Conservation (phyloP, 1,140 invertebrate genomes). For the Ceratina calcarata region DNA sequence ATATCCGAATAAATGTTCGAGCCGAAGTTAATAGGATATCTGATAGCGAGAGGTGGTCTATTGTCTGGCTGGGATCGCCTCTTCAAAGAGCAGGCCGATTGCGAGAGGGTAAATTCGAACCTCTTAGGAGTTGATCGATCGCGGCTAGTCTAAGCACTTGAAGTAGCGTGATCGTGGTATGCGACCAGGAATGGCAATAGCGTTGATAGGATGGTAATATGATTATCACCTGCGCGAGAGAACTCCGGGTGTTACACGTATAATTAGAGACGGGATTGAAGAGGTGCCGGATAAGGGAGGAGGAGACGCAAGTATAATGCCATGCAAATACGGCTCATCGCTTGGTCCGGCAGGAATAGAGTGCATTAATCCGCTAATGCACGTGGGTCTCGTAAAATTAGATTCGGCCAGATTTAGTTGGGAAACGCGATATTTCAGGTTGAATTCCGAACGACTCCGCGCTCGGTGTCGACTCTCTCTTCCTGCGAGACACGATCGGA, state of each 20-base stretch:
- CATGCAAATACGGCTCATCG: slow-evolving; percentile 75
- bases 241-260: slow-evolving; percentile 69
- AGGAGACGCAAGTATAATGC: slow-evolving; percentile 71
- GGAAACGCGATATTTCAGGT: slow-evolving; percentile 72
- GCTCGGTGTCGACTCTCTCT: neutral
- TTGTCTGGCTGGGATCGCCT: slow-evolving; percentile 31
- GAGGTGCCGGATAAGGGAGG: slow-evolving; percentile 48
- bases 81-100: slow-evolving; percentile 36
- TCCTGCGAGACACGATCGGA: slow-evolving; percentile 29
- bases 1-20: neutral
- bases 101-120: slow-evolving; percentile 56
- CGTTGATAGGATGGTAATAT: slow-evolving; percentile 77
- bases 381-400: slow-evolving; percentile 75
- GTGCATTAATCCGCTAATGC: slow-evolving; percentile 77
- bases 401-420: slow-evolving; percentile 74
- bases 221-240: slow-evolving; percentile 74
- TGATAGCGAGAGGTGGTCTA: slow-evolving; percentile 39
- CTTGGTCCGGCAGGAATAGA: slow-evolving; percentile 72
- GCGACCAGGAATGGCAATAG: slow-evolving; percentile 74
- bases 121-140: slow-evolving; percentile 65
- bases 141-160: slow-evolving; percentile 70
- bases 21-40: slow-evolving; percentile 31
- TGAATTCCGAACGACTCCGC: slow-evolving; percentile 59
- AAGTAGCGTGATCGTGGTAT: slow-evolving; percentile 69
- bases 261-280: slow-evolving; percentile 74